Evolutionary conservation across 2,888 invertebrate genomes (phyloP).

Genomic region (Macrosiphum euphorbiae): DNA sequence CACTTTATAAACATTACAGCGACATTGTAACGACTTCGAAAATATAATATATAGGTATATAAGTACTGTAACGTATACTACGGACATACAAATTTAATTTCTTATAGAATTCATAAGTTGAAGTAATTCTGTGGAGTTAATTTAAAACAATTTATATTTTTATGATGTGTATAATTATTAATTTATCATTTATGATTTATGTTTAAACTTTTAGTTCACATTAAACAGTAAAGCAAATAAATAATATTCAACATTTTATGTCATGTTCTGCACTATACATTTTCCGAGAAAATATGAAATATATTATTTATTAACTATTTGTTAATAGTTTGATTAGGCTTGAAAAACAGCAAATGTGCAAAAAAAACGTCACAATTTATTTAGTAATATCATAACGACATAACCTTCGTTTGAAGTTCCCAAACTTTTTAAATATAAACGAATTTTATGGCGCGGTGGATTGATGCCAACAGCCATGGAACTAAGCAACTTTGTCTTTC

Average conservation of each 20-base stretch:
- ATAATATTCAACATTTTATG: not conserved
- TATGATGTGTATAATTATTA: not conserved
- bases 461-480: constrained; percentile 45
- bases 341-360: not conserved
- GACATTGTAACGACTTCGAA: not conserved
- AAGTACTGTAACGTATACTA: not conserved
- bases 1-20: not conserved
- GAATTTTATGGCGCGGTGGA: constrained; percentile 48
- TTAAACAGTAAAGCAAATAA: not conserved
- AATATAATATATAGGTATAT: not conserved
- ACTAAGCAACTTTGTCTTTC: constrained; percentile 40
- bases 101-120: not conserved
- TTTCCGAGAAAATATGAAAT: not conserved
- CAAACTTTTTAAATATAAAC: constrained; percentile 59
- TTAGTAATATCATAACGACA: constrained; percentile 46
- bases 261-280: not conserved
- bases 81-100: not conserved
- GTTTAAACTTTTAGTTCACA: not conserved
- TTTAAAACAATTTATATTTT: not conserved
- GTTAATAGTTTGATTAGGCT: not conserved
- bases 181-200: not conserved
- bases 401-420: constrained; percentile 45
- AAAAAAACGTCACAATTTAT: constrained; percentile 33
- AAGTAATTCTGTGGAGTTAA: not conserved
- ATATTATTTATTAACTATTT: not conserved